Conservation (phyloP, 2,113 vertebrate species). For the Anoplopoma fimbria region DNA sequence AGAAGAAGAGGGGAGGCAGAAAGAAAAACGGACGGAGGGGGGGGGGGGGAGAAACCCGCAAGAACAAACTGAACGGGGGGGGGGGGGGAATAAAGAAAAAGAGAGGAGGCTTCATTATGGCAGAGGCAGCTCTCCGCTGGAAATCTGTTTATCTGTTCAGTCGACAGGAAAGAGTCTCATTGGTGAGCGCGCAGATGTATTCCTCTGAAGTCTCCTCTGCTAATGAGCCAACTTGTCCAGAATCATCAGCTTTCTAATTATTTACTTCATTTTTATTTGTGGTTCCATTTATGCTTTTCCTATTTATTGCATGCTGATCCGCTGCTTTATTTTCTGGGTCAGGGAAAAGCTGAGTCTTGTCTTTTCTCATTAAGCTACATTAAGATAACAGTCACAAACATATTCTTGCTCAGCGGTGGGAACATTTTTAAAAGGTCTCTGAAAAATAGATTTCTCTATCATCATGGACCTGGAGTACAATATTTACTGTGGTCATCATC, state of each 20-base stretch:
- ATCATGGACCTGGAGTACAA: neutral
- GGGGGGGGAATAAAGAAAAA: conserved; percentile 40
- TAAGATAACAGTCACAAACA: conserved; percentile 37
- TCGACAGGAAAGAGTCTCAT: conserved; percentile 58
- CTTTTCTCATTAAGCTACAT: conserved; percentile 64
- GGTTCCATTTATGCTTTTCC: conserved; percentile 51
- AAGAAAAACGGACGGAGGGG: conserved; percentile 35
- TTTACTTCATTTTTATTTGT: conserved; percentile 66
- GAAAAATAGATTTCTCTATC: conserved; percentile 8
- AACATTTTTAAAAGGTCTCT: conserved; percentile 16
- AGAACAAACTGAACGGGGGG: conserved; percentile 49
- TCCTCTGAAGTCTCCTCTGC: conserved; percentile 57
- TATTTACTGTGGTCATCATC: neutral
- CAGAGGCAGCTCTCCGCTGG: conserved; percentile 52
- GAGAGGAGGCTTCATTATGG: conserved; percentile 51
- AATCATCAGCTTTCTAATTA: conserved; percentile 76
- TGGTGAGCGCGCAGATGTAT: conserved; percentile 58
- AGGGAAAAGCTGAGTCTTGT: conserved; percentile 71
- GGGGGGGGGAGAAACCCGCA: no score
- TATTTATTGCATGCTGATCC: conserved; percentile 66
- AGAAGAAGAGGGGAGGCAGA: conserved; percentile 21
- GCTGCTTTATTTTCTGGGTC: conserved; percentile 73
- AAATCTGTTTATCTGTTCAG: conserved; percentile 61
- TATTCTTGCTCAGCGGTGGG: conserved; percentile 6
- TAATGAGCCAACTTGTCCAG: conserved; percentile 76